Percentiles rank a stretch among this genome's conserved stretches.
Evolutionary conservation across 2,888 invertebrate species (phyloP).

Genomic region (Theristus sp.): DNA sequence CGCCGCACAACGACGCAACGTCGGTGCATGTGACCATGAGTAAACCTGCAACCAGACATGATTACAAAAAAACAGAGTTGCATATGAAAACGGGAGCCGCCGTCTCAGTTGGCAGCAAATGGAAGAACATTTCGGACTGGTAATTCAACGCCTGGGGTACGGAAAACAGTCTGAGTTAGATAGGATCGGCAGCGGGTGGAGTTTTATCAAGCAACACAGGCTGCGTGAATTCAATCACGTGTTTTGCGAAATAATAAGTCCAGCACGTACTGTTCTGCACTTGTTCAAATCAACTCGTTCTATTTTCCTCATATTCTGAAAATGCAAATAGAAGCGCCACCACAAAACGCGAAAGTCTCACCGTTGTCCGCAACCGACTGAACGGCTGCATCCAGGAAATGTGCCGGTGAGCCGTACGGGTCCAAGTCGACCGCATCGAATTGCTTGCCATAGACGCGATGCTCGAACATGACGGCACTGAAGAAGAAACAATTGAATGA

Average conservation of each 20-base stretch:
- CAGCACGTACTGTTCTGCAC: too few species aligned
- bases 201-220: too few species aligned
- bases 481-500: too few species aligned
- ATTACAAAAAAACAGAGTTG: not conserved
- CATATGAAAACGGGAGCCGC: not conserved
- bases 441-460: slow-evolving; percentile 44
- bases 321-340: not conserved
- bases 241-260: too few species aligned
- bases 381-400: slow-evolving; percentile 73
- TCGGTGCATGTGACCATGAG: slow-evolving; percentile 90
- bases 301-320: too few species aligned
- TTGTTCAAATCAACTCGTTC: too few species aligned
- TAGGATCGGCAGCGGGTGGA: too few species aligned
- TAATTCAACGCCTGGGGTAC: too few species aligned
- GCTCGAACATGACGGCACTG: slow-evolving; percentile 66
- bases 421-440: slow-evolving; percentile 86
- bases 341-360: slow-evolving; percentile 8
- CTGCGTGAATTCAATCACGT: too few species aligned
- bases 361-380: slow-evolving; percentile 34
- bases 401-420: slow-evolving; percentile 85
- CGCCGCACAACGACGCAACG: slow-evolving; percentile 72
- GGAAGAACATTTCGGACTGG: too few species aligned
- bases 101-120: too few species aligned
- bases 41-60: slow-evolving; percentile 47
- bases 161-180: too few species aligned